Conservation (phyloP, 2,113 vertebrate species). For the Pseudonaja textilis region DNA sequence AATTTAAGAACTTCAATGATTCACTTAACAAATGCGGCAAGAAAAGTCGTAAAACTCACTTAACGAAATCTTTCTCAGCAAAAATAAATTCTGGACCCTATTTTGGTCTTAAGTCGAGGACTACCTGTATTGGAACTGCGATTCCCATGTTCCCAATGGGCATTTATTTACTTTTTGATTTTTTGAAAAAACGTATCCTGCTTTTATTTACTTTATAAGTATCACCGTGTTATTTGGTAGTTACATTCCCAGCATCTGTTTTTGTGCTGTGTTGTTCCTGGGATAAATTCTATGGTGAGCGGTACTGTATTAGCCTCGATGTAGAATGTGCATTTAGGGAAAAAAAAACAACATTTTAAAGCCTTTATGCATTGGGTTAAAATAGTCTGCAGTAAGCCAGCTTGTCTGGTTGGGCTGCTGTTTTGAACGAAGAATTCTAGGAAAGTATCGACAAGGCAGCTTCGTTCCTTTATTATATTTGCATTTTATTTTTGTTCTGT, state of each 20-base stretch:
- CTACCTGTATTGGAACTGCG: background rate
- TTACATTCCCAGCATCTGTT: background rate
- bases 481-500: background rate
- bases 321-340: background rate
- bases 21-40: background rate
- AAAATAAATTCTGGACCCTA: background rate
- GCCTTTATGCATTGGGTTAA: background rate
- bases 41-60: background rate
- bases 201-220: background rate
- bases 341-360: background rate
- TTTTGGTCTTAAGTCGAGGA: background rate
- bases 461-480: background rate
- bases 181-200: background rate
- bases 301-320: background rate
- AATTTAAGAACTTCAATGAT: background rate
- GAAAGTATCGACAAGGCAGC: background rate
- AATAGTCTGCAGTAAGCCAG: background rate
- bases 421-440: background rate
- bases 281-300: background rate
- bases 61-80: background rate
- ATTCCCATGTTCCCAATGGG: background rate
- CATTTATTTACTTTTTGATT: background rate
- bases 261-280: background rate
- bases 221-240: background rate
- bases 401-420: background rate